Percentiles rank a stretch among this genome's conserved stretches.
phyloP scores from a whole-genome alignment of 2,797 vertebrate species.

The Onychomys leucogaster region DNA sequence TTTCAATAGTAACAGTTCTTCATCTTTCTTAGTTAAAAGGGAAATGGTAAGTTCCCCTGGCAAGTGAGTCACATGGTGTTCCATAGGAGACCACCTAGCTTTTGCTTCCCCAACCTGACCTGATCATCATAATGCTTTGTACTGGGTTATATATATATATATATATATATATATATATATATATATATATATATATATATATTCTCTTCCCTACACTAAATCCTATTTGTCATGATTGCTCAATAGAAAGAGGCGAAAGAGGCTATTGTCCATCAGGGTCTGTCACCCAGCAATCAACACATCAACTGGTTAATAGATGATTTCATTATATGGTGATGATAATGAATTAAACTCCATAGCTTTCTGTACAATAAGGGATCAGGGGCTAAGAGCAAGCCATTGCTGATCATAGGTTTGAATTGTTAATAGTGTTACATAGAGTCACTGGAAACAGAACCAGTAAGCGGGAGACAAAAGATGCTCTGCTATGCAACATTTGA shows the following conservation, averaged over 20 bases:
- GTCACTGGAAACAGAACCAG: not conserved
- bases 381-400: not conserved
- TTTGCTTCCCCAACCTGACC: not conserved
- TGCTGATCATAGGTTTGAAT: not conserved
- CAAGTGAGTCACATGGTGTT: not conserved
- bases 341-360: not conserved
- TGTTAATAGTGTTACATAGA: not conserved
- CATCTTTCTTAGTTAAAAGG: not conserved
- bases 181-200: no score
- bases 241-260: not conserved
- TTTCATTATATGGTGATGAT: not conserved
- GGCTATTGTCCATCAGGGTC: not conserved
- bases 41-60: not conserved
- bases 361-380: not conserved
- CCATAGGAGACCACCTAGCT: not conserved
- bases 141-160: slow-evolving; percentile 5
- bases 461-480: not conserved
- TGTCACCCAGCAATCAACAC: slow-evolving; percentile 17
- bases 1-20: not conserved
- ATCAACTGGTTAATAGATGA: not conserved
- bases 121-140: not conserved
- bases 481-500: not conserved
- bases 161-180: not conserved
- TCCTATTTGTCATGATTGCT: not conserved
- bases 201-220: not conserved